phyloP scores from a whole-genome alignment of 2,888 invertebrate species.

The Serripes groenlandicus region DNA sequence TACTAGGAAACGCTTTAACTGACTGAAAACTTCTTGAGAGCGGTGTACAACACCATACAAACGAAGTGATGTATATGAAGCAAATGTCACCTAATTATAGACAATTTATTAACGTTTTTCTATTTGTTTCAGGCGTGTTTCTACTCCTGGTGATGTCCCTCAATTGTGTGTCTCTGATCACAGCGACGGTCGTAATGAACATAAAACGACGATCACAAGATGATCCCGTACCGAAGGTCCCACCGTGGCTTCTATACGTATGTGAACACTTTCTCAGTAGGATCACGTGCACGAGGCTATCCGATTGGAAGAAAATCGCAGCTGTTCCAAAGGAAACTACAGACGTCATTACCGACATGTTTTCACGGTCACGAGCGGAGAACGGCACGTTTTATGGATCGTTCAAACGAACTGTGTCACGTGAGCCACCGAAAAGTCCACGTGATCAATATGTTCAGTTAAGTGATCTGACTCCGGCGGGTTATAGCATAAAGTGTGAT shows the following conservation, averaged over 20 bases:
- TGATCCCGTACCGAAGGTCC: conserved; percentile 80
- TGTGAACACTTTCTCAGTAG: conserved; percentile 79
- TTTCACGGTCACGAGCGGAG: conserved; percentile 9
- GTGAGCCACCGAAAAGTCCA: background rate
- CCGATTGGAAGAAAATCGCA: conserved; percentile 66
- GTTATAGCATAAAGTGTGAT: background rate
- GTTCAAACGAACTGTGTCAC: conserved; percentile 1
- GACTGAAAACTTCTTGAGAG: background rate
- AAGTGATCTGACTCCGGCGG: conserved; percentile 8
- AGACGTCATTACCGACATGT: conserved; percentile 4
- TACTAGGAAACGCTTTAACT: no score
- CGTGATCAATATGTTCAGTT: conserved; percentile 26
- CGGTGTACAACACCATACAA: background rate
- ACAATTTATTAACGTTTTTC: no score
- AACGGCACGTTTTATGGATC: conserved; percentile 1
- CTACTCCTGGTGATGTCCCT: conserved; percentile 85
- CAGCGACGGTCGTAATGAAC: conserved; percentile 85
- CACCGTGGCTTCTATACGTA: conserved; percentile 76
- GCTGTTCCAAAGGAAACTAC: conserved; percentile 23
- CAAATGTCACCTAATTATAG: no score
- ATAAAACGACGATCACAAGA: conserved; percentile 83
- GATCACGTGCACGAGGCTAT: conserved; percentile 73
- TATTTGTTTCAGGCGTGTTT: conserved; percentile 81
- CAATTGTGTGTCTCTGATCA: conserved; percentile 85
- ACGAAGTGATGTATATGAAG: no score